These are phyloP conservation scores for Amiota communis DNA, from an alignment of 2,888 invertebrate species.

Conservation along the genomic window DNA sequence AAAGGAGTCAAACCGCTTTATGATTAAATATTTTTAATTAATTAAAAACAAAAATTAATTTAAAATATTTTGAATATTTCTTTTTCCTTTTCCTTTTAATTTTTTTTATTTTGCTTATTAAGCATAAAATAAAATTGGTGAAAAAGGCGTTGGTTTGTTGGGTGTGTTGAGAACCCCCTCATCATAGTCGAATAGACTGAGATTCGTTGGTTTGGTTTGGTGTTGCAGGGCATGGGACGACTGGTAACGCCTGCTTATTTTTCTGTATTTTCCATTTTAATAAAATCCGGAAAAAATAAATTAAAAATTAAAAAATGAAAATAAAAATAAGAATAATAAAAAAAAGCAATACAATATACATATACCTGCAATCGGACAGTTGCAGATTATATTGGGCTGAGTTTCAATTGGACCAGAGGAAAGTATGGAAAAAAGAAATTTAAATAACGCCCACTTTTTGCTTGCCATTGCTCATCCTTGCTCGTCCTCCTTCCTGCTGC, in stretches of 20 bases:
- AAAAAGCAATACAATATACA: neutral
- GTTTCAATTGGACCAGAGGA: slow-evolving; percentile 6
- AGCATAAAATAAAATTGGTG: slow-evolving; percentile 37
- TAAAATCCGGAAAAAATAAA: slow-evolving; percentile 15
- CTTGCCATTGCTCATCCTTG: neutral
- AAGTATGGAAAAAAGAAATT: neutral
- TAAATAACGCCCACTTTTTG: slow-evolving; percentile 13
- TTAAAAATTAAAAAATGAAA: slow-evolving; percentile 16
- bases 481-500: neutral
- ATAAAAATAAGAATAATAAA: neutral
- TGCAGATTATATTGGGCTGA: neutral
- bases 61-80: slow-evolving; percentile 22
- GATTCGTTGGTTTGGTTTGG: no score
- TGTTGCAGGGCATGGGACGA: neutral
- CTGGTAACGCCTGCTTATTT: slow-evolving; percentile 28
- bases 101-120: slow-evolving; percentile 33
- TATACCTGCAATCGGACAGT: slow-evolving; percentile 28
- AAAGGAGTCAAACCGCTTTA: slow-evolving; percentile 9
- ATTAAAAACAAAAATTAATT: slow-evolving; percentile 61
- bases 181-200: no score
- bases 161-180: neutral
- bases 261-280: slow-evolving; percentile 4
- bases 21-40: slow-evolving; percentile 55
- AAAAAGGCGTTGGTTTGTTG: neutral
- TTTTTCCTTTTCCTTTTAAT: no score